Base-by-base conservation (phyloP, 1,140 invertebrate genomes). In the Branchinecta lynchi region DNA sequence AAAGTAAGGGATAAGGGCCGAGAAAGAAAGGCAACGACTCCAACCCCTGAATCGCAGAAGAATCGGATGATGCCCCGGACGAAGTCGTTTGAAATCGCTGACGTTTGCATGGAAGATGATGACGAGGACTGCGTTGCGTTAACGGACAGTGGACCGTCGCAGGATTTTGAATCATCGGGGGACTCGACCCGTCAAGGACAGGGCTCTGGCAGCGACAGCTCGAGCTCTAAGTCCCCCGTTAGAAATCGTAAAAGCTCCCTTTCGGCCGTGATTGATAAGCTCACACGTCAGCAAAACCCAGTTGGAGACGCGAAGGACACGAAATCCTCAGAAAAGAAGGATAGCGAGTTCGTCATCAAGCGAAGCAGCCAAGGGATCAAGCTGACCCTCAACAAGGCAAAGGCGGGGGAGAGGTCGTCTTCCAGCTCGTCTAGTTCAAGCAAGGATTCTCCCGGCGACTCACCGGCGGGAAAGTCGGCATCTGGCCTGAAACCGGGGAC, bases 381-480 rank as follows among this genome's bases (percentile, higher is more conserved):
- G 77, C 84, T 93, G 10, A 93, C 89, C 0, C 90, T 93, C 8
- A 93, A 92, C 74, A 93, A 92, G 80, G 89, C 89, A 0, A 76
- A 76, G 73, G 81, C 86, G 69, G 85, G 83, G n/a, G 87, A 87
- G 65, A 60, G 72, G 32, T 73, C 72, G 10, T 74, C 72, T 10
- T 65, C 66, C 9, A 69, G 68, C 12, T 84, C 83, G 15, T 80
- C 79, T 8, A 78, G 80, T 74, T 60, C 51, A 15, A 60, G 51
- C 51, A 60, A 60, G 17, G 51, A 60, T 20, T 70, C 75, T 72
- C 69, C 72, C 44, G 76, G 75, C 20, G 84, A 80, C 2, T 83
- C 80, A 32, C 86, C 85, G 3, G 87, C 86, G 0, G 86, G 86
- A 0, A 89, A 87, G 78, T 87, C 87, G 12, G 87, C 90, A 74